A percentile compares a stretch with the other conserved stretches of the same genome.
These are phyloP conservation scores for Zaprionus taronus DNA, from an alignment of 1,140 invertebrate species.

Conservation along the genomic window DNA sequence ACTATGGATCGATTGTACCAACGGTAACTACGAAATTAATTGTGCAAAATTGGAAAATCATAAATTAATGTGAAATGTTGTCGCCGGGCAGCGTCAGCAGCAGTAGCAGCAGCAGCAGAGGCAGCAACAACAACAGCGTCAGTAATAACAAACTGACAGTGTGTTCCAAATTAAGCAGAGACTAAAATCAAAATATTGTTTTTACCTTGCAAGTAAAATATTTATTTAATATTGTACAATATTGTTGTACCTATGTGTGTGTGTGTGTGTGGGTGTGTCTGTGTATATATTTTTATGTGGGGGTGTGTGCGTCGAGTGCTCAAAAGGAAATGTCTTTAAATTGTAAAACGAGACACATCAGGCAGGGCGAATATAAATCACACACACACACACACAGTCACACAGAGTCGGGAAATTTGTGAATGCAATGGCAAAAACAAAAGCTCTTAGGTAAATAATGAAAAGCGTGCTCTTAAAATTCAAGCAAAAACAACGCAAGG, in stretches of 20 bases:
- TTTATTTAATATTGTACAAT: slow-evolving; percentile 79
- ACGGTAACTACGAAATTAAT: not conserved
- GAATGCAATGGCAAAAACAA: slow-evolving; percentile 35
- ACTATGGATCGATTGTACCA: not conserved
- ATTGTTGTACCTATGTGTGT: slow-evolving; percentile 17
- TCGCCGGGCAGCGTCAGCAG: slow-evolving; percentile 13
- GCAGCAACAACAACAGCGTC: slow-evolving; percentile 8
- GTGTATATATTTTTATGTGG: slow-evolving; percentile 21
- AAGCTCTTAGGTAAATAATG: slow-evolving; percentile 78
- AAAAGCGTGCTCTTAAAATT: slow-evolving; percentile 54
- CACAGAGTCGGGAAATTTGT: not conserved
- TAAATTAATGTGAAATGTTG: slow-evolving; percentile 4
- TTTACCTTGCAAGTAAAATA: slow-evolving; percentile 81
- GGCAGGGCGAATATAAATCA: slow-evolving; percentile 55
- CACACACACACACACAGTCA: slow-evolving; percentile 26
- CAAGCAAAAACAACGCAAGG: slow-evolving; percentile 29
- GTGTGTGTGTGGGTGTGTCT: too few relatives aligned
- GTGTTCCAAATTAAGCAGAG: slow-evolving; percentile 62
- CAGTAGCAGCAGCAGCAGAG: slow-evolving; percentile 35
- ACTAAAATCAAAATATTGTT: slow-evolving; percentile 80
- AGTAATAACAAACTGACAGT: slow-evolving; percentile 20
- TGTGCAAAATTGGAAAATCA: not conserved
- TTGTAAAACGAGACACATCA: slow-evolving; percentile 82
- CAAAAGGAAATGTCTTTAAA: slow-evolving; percentile 79
- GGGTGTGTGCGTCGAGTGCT: slow-evolving; percentile 43